Percentiles rank a stretch among this genome's conserved stretches.
phyloP scores from a whole-genome alignment of 2,113 vertebrate species.

The Diphyllodes magnificus region DNA sequence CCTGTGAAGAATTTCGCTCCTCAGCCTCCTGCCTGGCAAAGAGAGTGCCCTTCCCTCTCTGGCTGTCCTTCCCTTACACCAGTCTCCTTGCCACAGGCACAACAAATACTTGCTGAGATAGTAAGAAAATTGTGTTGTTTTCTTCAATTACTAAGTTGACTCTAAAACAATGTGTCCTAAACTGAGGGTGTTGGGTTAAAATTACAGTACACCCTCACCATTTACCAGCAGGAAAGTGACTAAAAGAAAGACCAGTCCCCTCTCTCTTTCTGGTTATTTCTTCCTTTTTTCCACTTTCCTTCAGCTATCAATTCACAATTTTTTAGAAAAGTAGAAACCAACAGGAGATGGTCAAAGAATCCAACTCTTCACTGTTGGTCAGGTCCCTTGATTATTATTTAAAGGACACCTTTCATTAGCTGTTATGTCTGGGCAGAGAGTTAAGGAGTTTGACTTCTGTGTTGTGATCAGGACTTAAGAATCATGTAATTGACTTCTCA shows the following conservation, averaged over 20 bases:
- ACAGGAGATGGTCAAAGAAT: background rate
- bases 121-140: background rate
- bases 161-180: background rate
- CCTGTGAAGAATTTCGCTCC: background rate
- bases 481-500: background rate
- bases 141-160: background rate
- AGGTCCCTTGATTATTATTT: background rate
- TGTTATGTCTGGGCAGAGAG: background rate
- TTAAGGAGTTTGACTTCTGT: background rate
- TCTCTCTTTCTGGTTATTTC: background rate
- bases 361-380: background rate
- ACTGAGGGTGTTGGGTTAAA: background rate
- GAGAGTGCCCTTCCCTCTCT: background rate
- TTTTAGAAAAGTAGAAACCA: background rate
- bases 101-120: background rate
- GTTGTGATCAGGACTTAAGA: background rate
- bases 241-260: background rate
- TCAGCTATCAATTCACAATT: background rate
- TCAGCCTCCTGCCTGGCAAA: fast-evolving
- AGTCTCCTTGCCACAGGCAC: background rate
- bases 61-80: background rate
- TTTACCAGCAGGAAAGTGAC: background rate
- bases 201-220: background rate
- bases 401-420: background rate
- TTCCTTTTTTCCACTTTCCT: background rate